A percentile compares a stretch with the other conserved stretches of the same genome.
phyloP scores from a whole-genome alignment of 2,888 invertebrate genomes.

The Molorchus minor region DNA sequence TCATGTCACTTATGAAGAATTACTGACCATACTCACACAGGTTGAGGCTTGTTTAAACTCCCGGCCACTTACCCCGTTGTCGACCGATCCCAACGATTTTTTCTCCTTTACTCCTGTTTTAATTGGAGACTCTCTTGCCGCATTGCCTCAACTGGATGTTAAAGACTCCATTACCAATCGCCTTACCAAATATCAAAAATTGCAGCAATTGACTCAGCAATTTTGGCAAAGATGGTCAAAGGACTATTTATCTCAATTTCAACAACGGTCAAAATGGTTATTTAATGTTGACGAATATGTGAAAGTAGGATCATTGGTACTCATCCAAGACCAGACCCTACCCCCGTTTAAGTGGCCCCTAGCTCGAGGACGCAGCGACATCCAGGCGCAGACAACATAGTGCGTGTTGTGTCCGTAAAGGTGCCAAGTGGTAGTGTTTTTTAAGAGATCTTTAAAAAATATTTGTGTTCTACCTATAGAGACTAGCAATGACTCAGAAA shows the following conservation, averaged over 20 bases:
- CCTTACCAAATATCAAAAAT: slow-evolving; percentile 8
- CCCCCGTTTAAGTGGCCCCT: slow-evolving; percentile 28
- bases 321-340: slow-evolving; percentile 23
- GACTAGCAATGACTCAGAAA: neutral
- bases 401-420: slow-evolving; percentile 28
- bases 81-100: neutral
- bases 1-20: slow-evolving; percentile 49
- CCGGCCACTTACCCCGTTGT: slow-evolving; percentile 33
- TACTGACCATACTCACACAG: slow-evolving; percentile 46
- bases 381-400: slow-evolving; percentile 19
- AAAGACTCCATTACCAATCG: neutral
- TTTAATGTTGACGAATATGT: neutral
- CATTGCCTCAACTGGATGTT: neutral
- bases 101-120: slow-evolving; percentile 15
- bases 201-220: slow-evolving; percentile 16
- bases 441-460: slow-evolving; percentile 14
- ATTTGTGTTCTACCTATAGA: slow-evolving; percentile 14
- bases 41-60: slow-evolving; percentile 52
- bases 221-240: slow-evolving; percentile 23
- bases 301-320: slow-evolving; percentile 20
- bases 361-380: slow-evolving; percentile 14
- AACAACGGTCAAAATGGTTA: slow-evolving; percentile 19
- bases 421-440: slow-evolving; percentile 24
- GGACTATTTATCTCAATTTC: slow-evolving; percentile 21
- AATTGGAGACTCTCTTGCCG: slow-evolving; percentile 17